Base-by-base conservation (phyloP, 2,888 invertebrate genomes). In the Pseudolycoriella hygida region DNA sequence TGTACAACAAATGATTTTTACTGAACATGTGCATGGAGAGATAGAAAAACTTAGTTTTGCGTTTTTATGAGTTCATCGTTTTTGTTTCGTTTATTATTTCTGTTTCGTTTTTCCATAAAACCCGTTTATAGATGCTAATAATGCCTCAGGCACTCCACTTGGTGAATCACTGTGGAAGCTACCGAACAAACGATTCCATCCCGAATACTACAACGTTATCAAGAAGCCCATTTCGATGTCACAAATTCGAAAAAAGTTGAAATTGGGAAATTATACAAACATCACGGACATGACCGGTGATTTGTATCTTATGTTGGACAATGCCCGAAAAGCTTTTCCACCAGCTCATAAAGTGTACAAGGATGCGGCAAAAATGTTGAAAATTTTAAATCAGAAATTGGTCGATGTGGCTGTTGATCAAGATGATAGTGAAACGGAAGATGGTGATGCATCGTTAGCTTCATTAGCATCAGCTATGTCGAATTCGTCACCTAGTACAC, bases 141-240 rank as follows among this genome's bases (percentile, higher is more conserved):
- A 66, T 12, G 60, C 61, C 47, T 61, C 67, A 69, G 92, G 89
- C n/a, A 71, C 77, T 2, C 72, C 78, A n/a, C 70, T 94, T 57
- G 82, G 87, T 19, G 92, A 94, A 57, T 89, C 93, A 0, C 89
- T 97, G 66, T 82, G 87, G 77, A 86, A 87, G 56, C 69, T 98
- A 47, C 97, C 97, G 0, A 88, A 87, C 6, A 82, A 80, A 40
- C 72, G 92, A 47, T 81, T 81, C 52, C 94, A 97, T 67, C 90
- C 96, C 0, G 97, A 97, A 67, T 98, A 98, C 64, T 99, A 94
- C 67, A 86, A 87, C 55, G 89, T 93, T 60, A 97, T 98, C 44
- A 88, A 90, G 59, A 86, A 87, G 57, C 97, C 98, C 0, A 81
- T 98, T 53, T 94, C 96, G 0, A 67, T 98, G 56, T 79, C 84